phyloP scores from a whole-genome alignment of 2,113 vertebrate genomes.

The Trogon melanurus region DNA sequence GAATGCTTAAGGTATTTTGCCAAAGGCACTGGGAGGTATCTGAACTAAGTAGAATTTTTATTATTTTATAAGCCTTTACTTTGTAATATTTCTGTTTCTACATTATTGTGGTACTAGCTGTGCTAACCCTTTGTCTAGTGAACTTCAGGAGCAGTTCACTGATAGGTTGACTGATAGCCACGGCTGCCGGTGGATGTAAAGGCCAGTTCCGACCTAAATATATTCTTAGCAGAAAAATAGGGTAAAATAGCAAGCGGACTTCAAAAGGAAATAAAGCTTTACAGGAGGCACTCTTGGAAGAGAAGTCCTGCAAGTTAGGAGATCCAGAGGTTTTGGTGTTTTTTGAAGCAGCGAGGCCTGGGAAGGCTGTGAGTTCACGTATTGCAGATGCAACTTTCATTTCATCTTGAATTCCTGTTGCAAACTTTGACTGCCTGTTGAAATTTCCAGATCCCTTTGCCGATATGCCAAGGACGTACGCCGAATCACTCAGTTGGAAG shows the following conservation, averaged over 20 bases:
- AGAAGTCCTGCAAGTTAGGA: constrained; percentile 49
- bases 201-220: constrained; percentile 65
- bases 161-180: constrained; percentile 77
- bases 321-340: constrained; percentile 52
- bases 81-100: constrained; percentile 90
- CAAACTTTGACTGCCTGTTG: neutral
- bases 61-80: constrained; percentile 94
- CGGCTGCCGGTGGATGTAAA: constrained; percentile 63
- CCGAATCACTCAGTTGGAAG: neutral
- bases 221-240: constrained; percentile 43
- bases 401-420: neutral
- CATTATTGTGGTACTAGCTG: constrained; percentile 81
- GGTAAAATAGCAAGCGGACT: constrained; percentile 45
- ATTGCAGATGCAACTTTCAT: neutral
- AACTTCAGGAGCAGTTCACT: constrained; percentile 72
- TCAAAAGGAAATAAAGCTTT: constrained; percentile 68
- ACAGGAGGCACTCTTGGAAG: constrained; percentile 48
- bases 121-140: constrained; percentile 78
- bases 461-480: neutral
- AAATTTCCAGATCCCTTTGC: constrained; percentile 19
- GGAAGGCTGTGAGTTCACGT: constrained; percentile 45
- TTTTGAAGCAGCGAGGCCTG: constrained; percentile 39
- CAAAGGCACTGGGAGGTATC: constrained; percentile 85
- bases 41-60: constrained; percentile 91
- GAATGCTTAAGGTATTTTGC: constrained; percentile 87